These are phyloP conservation scores for Diplazon laetatorius DNA, from an alignment of 2,888 invertebrate genomes.

Conservation along the genomic window DNA sequence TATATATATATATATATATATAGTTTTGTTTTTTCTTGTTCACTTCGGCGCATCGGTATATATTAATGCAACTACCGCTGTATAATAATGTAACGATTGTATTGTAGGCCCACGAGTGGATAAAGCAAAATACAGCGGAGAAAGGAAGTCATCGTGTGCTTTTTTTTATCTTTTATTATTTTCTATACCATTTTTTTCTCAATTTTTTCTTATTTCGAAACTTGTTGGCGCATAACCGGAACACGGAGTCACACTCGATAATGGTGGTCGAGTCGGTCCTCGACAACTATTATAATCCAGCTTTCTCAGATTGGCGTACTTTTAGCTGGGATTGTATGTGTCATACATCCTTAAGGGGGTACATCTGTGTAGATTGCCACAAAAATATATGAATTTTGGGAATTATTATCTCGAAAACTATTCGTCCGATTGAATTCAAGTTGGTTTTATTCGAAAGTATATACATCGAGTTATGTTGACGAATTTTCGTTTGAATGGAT, in stretches of 20 bases:
- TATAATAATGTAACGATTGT: slow-evolving; percentile 32
- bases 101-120: slow-evolving; percentile 8
- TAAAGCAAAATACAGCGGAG: background rate
- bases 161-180: slow-evolving; percentile 7
- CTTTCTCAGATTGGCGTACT: too few relatives aligned
- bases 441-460: too few relatives aligned
- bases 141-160: slow-evolving; percentile 26
- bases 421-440: too few relatives aligned
- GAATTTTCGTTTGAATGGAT: too few relatives aligned
- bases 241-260: slow-evolving; percentile 30
- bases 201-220: slow-evolving; percentile 15
- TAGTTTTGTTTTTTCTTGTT: slow-evolving; percentile 54
- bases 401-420: too few relatives aligned
- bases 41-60: slow-evolving; percentile 53
- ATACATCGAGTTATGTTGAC: too few relatives aligned
- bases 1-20: too few relatives aligned
- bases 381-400: too few relatives aligned
- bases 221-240: slow-evolving; percentile 35
- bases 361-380: too few relatives aligned
- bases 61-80: slow-evolving; percentile 40
- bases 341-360: too few relatives aligned
- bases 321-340: too few relatives aligned
- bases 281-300: too few relatives aligned
- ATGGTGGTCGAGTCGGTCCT: slow-evolving; percentile 30
- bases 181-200: background rate